Conservation (phyloP, 23 tunicate genomes). For the Corella eumyota region DNA sequence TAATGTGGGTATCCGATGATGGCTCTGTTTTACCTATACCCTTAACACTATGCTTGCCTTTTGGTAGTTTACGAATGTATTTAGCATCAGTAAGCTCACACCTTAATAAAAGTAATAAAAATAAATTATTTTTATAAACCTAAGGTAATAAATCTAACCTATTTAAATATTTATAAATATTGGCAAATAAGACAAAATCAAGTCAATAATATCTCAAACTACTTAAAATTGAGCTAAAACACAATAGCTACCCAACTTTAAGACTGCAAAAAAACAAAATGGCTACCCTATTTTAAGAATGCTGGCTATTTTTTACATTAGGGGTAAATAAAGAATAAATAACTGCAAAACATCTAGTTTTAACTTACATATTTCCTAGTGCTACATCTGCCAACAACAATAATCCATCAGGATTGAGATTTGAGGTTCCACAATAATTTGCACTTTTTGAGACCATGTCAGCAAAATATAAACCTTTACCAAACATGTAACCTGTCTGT, state of each 20-base stretch:
- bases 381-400: conserved; percentile 93
- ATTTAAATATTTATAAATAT: not conserved
- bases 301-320: no score
- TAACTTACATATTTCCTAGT: conserved; percentile 89
- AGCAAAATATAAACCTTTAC: conserved; percentile 97
- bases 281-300: no score
- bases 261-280: no score
- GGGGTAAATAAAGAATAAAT: no score
- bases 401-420: conserved; percentile 35
- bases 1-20: conserved; percentile 31
- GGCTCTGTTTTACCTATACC: conserved; percentile 81
- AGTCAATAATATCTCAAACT: no score
- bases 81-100: conserved; percentile 53
- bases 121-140: not conserved
- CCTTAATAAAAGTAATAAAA: conserved; percentile 26
- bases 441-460: conserved; percentile 99
- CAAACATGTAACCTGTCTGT: conserved; percentile 99
- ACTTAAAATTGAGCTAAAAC: no score
- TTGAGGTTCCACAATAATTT: conserved; percentile 70
- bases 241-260: no score
- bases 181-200: not conserved
- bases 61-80: conserved; percentile 63
- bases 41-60: conserved; percentile 90
- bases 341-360: no score
- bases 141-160: not conserved